Evolutionary conservation across 2,888 invertebrate species (phyloP).

Genomic region (Graphium colonna): DNA sequence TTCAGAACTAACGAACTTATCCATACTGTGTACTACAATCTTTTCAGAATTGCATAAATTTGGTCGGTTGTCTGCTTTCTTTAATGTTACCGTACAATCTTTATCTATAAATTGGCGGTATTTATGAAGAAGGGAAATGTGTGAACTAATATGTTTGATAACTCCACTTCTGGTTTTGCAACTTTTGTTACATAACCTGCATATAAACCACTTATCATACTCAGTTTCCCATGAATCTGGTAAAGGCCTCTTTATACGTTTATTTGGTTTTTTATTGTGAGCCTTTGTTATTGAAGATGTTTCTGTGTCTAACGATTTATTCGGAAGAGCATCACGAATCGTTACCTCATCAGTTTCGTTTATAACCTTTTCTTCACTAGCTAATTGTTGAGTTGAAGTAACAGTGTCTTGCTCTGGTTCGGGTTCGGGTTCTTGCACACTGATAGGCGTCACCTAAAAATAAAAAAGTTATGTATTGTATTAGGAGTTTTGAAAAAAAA

Average conservation of each 20-base stretch:
- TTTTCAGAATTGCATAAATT: constrained; percentile 47
- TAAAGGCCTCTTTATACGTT: not conserved
- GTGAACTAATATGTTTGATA: constrained; percentile 33
- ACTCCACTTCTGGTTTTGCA: constrained; percentile 29
- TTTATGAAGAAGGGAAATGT: constrained; percentile 34
- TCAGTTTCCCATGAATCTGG: constrained; percentile 33
- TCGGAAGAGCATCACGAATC: constrained; percentile 1
- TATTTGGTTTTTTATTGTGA: not conserved
- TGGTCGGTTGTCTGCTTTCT: constrained; percentile 45
- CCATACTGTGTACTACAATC: constrained; percentile 42
- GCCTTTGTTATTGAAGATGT: not conserved
- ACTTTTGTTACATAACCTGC: constrained; percentile 41
- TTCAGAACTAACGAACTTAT: constrained; percentile 44
- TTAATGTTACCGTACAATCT: constrained; percentile 44
- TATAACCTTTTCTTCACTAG: constrained; percentile 12
- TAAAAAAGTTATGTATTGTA: not conserved
- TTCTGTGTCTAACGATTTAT: not conserved
- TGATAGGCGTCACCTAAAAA: constrained; percentile 7
- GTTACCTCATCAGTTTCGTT: constrained; percentile 16
- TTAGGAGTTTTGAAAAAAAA: no score
- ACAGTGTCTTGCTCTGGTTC: constrained; percentile 35
- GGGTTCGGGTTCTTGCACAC: not conserved
- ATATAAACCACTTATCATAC: constrained; percentile 40
- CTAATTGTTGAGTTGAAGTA: constrained; percentile 35
- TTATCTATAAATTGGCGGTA: constrained; percentile 38